These are phyloP conservation scores for Cyprinodon brontotheroides DNA, from an alignment of 2,113 vertebrate genomes.

Conservation along the genomic window DNA sequence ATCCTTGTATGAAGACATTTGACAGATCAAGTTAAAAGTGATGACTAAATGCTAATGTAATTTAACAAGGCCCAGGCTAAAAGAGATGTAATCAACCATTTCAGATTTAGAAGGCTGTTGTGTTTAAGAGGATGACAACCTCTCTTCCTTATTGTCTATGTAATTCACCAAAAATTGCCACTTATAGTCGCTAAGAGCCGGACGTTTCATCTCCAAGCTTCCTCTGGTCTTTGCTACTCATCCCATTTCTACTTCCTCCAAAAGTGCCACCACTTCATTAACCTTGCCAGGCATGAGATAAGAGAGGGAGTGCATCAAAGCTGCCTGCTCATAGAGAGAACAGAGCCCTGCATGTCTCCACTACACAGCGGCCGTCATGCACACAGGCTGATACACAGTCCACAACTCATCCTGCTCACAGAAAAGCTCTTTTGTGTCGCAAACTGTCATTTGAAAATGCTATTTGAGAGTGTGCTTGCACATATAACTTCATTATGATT, in stretches of 20 bases:
- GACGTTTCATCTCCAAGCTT: conserved; percentile 83
- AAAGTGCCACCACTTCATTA: conserved; percentile 86
- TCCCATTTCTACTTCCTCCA: conserved; percentile 82
- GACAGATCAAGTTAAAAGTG: conserved; percentile 78
- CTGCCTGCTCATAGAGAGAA: conserved; percentile 77
- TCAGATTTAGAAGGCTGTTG: conserved; percentile 74
- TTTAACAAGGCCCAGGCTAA: conserved; percentile 75
- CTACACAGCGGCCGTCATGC: conserved; percentile 68
- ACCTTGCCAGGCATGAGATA: conserved; percentile 83
- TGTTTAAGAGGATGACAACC: conserved; percentile 81
- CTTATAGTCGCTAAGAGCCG: conserved; percentile 80
- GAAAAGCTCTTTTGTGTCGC: conserved; percentile 66
- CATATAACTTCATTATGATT: conserved; percentile 34
- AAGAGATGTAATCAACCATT: conserved; percentile 81
- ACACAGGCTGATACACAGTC: conserved; percentile 49
- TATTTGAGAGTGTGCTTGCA: conserved; percentile 14
- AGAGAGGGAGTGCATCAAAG: conserved; percentile 83
- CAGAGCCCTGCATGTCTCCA: conserved; percentile 67
- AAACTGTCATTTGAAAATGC: conserved; percentile 57
- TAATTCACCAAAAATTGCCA: conserved; percentile 85
- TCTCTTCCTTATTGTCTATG: conserved; percentile 80
- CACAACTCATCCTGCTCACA: conserved; percentile 57
- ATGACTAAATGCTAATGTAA: conserved; percentile 80
- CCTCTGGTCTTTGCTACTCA: conserved; percentile 82
- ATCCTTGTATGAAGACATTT: conserved; percentile 58